phyloP scores from a whole-genome alignment of 1,140 invertebrate species.

The Drosophila sp. region DNA sequence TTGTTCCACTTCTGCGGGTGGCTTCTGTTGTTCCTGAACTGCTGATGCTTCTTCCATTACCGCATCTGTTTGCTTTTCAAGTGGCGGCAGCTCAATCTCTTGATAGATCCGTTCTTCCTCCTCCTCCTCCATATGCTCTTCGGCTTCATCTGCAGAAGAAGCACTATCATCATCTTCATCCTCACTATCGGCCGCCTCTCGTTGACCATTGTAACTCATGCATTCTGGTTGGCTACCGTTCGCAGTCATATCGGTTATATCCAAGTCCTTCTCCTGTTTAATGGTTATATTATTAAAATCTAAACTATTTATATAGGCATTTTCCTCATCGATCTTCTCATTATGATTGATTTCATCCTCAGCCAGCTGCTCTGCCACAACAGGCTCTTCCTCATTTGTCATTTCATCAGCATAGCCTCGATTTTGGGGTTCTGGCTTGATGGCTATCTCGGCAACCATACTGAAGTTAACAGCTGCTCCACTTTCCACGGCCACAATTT shows the following conservation, averaged over 20 bases:
- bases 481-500: slow-evolving; percentile 65
- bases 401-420: slow-evolving; percentile 57
- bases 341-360: slow-evolving; percentile 59
- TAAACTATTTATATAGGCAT: slow-evolving; percentile 58
- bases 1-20: neutral
- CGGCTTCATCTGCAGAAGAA: slow-evolving; percentile 66
- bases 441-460: slow-evolving; percentile 33
- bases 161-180: slow-evolving; percentile 50
- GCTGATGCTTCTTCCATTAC: neutral
- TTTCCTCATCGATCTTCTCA: slow-evolving; percentile 54
- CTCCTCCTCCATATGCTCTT: slow-evolving; percentile 53
- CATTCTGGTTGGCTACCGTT: slow-evolving; percentile 30
- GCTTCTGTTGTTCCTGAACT: neutral
- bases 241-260: slow-evolving; percentile 48
- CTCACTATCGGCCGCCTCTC: slow-evolving; percentile 34
- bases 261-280: slow-evolving; percentile 72
- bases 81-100: slow-evolving; percentile 64
- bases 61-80: slow-evolving; percentile 18
- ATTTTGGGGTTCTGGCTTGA: slow-evolving; percentile 68
- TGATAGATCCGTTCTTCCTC: slow-evolving; percentile 65
- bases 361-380: neutral
- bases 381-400: slow-evolving; percentile 6
- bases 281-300: slow-evolving; percentile 65
- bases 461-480: slow-evolving; percentile 42
- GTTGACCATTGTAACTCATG: slow-evolving; percentile 44